phyloP scores from a whole-genome alignment of 1,140 invertebrate species.

The Drosophila yakuba region DNA sequence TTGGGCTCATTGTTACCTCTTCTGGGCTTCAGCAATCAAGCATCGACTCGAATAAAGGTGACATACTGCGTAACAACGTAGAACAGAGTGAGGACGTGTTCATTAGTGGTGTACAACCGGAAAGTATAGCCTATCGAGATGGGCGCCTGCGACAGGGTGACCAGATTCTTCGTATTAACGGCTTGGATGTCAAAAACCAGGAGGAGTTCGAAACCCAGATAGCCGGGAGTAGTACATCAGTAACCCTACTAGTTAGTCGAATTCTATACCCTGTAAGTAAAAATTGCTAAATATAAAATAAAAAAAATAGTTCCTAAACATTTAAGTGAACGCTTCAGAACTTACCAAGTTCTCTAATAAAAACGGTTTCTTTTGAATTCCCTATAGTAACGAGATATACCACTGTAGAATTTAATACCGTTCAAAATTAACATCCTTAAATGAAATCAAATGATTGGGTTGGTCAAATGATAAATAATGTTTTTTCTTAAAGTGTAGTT shows the following conservation, averaged over 20 bases:
- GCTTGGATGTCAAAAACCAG: slow-evolving; percentile 86
- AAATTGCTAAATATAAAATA: neutral
- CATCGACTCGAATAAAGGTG: slow-evolving; percentile 82
- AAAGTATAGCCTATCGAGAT: slow-evolving; percentile 89
- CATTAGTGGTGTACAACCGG: slow-evolving; percentile 89
- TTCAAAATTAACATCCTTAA: too few relatives aligned
- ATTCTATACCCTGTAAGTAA: slow-evolving; percentile 86
- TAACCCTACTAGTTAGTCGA: slow-evolving; percentile 87
- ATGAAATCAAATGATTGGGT: neutral
- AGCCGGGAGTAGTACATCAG: slow-evolving; percentile 85
- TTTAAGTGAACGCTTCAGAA: too few relatives aligned
- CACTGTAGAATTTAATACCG: too few relatives aligned
- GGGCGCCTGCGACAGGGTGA: slow-evolving; percentile 90
- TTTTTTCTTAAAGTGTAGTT: too few relatives aligned
- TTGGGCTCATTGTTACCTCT: slow-evolving; percentile 90
- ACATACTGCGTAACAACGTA: slow-evolving; percentile 75
- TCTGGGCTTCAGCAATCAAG: slow-evolving; percentile 85
- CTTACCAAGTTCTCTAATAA: too few relatives aligned
- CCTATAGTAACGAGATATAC: too few relatives aligned
- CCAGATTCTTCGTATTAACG: slow-evolving; percentile 89
- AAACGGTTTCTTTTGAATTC: too few relatives aligned
- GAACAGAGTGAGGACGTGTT: slow-evolving; percentile 87
- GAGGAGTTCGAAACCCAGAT: slow-evolving; percentile 86
- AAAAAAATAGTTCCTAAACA: too few relatives aligned
- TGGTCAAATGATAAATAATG: too few relatives aligned